A percentile compares a stretch with the other conserved stretches of the same genome.
Evolutionary conservation across 1,140 invertebrate species (phyloP).

Genomic region (Asbolus verrucosus): DNA sequence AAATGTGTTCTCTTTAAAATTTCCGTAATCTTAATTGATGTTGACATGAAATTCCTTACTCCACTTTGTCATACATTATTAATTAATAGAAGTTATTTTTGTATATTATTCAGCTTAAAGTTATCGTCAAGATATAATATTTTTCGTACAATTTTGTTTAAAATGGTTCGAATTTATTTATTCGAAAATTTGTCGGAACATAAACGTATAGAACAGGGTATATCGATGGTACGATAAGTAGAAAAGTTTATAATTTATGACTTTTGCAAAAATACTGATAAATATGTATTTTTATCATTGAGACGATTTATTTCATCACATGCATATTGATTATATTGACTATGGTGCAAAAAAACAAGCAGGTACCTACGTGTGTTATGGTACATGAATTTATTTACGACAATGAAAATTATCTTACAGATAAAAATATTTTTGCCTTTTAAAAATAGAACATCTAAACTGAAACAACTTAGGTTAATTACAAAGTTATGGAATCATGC

Average conservation of each 20-base stretch:
- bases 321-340: conserved; percentile 21
- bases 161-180: too few relatives aligned
- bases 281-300: conserved; percentile 11
- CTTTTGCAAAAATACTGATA: background rate
- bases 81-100: too few relatives aligned
- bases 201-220: too few relatives aligned
- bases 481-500: too few relatives aligned
- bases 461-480: too few relatives aligned
- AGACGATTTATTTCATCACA: conserved; percentile 7
- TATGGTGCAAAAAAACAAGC: background rate
- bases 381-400: conserved; percentile 1
- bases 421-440: too few relatives aligned
- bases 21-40: background rate
- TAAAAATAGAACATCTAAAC: too few relatives aligned
- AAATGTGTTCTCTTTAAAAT: conserved; percentile 5
- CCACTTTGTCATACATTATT: too few relatives aligned
- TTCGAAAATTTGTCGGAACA: background rate
- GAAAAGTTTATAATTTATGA: background rate
- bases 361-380: conserved; percentile 20
- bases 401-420: background rate
- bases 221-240: background rate
- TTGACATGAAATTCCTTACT: too few relatives aligned
- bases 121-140: too few relatives aligned
- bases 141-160: too few relatives aligned
- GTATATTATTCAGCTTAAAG: too few relatives aligned